These are phyloP conservation scores for Ursus arctos DNA, from an alignment of 2,113 vertebrate genomes.

Conservation along the genomic window DNA sequence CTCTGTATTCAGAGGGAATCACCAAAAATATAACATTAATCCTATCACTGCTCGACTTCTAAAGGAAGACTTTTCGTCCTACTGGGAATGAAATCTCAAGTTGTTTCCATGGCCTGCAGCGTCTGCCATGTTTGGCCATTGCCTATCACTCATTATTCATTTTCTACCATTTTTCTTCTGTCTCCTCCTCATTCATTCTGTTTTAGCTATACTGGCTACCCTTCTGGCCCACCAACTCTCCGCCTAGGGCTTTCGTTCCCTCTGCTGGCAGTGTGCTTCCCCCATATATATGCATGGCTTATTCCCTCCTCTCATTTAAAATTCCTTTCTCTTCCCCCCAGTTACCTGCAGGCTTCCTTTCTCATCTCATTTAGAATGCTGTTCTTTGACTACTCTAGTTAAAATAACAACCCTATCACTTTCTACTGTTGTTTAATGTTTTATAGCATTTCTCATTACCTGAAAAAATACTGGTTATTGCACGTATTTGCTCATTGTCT, in stretches of 20 bases:
- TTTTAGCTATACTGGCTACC: neutral
- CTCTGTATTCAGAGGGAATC: neutral
- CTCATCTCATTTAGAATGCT: neutral
- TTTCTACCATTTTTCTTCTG: neutral
- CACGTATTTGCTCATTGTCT: neutral
- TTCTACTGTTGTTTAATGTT: neutral
- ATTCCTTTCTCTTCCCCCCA: neutral
- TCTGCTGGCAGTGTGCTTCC: neutral
- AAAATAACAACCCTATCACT: neutral
- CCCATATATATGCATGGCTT: neutral
- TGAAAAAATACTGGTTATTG: neutral
- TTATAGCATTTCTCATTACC: neutral
- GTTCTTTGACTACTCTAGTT: neutral
- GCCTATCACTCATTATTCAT: neutral
- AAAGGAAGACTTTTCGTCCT: slow-evolving; percentile 18
- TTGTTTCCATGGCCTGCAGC: neutral
- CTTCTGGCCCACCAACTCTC: neutral
- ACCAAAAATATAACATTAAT: neutral
- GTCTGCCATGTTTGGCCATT: neutral
- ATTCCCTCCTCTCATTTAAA: neutral
- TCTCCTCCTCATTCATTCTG: neutral
- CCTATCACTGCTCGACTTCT: neutral
- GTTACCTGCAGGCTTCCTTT: neutral
- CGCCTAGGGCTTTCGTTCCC: neutral
- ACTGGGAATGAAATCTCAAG: neutral